Percentiles rank a stretch among this genome's conserved stretches.
Evolutionary conservation across 2,797 vertebrate genomes (phyloP).

Genomic region (Melanotaenia boesemani): DNA sequence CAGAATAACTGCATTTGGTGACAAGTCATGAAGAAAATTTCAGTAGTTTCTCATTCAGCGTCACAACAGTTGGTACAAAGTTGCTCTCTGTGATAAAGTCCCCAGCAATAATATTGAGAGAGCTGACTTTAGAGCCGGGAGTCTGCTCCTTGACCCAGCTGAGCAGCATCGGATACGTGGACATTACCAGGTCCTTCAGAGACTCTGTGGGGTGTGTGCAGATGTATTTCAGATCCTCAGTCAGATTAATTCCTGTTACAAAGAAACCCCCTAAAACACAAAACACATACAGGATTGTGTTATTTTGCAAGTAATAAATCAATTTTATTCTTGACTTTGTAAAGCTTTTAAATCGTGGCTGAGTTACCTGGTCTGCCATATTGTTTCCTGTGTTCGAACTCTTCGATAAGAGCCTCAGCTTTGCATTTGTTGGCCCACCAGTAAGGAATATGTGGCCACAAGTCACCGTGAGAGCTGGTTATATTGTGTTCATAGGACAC

Average conservation of each 20-base stretch:
- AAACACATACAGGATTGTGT: background rate
- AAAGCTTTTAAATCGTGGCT: background rate
- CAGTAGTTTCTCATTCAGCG: slow-evolving; percentile 88
- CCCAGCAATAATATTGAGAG: slow-evolving; percentile 92
- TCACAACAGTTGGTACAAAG: slow-evolving; percentile 87
- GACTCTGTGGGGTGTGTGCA: slow-evolving; percentile 88
- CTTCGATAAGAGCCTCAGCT: slow-evolving; percentile 83
- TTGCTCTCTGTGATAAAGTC: slow-evolving; percentile 88
- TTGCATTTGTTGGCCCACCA: slow-evolving; percentile 94
- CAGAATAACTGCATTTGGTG: slow-evolving; percentile 7
- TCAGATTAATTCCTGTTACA: slow-evolving; percentile 93
- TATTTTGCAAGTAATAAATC: background rate
- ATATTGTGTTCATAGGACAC: slow-evolving; percentile 88
- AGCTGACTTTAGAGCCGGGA: slow-evolving; percentile 81
- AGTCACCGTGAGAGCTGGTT: slow-evolving; percentile 74
- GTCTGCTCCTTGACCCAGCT: slow-evolving; percentile 88
- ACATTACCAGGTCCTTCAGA: slow-evolving; percentile 88
- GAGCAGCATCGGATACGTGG: slow-evolving; percentile 84
- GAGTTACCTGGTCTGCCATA: slow-evolving; percentile 88
- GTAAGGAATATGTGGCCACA: slow-evolving; percentile 92
- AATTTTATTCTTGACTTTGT: background rate
- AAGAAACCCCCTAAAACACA: slow-evolving; percentile 87
- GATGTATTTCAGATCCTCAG: slow-evolving; percentile 89
- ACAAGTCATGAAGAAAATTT: slow-evolving; percentile 65
- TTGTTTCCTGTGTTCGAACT: slow-evolving; percentile 87